Evolutionary conservation across 1,140 invertebrate species (phyloP), one percentile per base, ranked within the genome.

Genomic region (Drosophila bipectinata): DNA sequence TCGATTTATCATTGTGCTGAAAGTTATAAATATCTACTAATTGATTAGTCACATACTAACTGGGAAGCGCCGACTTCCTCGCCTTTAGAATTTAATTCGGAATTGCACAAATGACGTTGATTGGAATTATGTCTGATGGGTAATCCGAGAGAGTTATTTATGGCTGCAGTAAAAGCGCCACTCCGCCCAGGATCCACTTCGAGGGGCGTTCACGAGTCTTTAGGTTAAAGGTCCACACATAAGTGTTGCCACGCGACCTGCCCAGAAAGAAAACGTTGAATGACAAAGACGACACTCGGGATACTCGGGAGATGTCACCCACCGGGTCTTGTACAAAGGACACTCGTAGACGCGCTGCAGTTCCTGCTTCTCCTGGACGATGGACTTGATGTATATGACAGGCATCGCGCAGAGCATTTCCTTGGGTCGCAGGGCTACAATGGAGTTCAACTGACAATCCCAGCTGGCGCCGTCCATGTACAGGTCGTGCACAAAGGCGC

Each of bases 391-490:
- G 88, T 95, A 98, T 72, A 99, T 95, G 30, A 99, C 97, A 3
- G 98, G 98, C 95, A 99, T 96, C 54, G 95, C 90, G 10, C 97
- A 96, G 79, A 97, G 96, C 49, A 99, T 93, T 90, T 99, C 98
- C 93, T 99, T 99, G 55, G 97, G 93, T 75, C 94, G 94, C 1
- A 98, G 95, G 58, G 98, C 96, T 9, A 94, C 94, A 63, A 99
- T 96, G 63, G 94, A 94, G 54, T 97, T 96, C 1, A 94, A 92
- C 63, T 94, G 93, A 0, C 93, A 94, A 89, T 99, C 97, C 98
- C 98, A 99, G 77, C 97, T 94, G 21, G 97, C 97, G n/a, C 98
- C 98, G 93, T 99, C 98, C 96, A 99, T 96, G 92, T 95, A 98
- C 48, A 99, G 92, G 12, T 97, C 97, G 92, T 97, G 95, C 32